Base-by-base conservation (phyloP, 2,113 vertebrate genomes). In the Ardeotis arabs region DNA sequence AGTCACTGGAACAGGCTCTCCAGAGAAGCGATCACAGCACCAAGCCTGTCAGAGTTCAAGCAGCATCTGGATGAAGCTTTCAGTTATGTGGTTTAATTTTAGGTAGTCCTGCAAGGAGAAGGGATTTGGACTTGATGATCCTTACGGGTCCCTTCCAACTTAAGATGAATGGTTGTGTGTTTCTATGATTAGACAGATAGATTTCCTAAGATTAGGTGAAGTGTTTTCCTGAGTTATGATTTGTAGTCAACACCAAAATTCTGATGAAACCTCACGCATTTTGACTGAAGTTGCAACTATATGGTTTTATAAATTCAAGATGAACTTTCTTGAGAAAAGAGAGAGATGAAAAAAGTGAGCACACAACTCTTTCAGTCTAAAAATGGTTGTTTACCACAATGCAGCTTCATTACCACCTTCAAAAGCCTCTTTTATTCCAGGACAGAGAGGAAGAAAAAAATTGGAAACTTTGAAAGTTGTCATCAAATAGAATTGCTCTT, bases 51-150 rank as follows among this genome's bases (percentile, higher is more conserved):
- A 58, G 44, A 64, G 19, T 56, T 89, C 58, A 80, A 52, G 25
- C 9, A 68, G 4, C 4, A 1, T 56, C 31, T 39, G 53, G 8
- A 60, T 2, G 3, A 53, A 2, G 2, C 3, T 33, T 4, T 53
- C 23, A 67, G 45, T n/a, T 14, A 74, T 59, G 23, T 13, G 12
- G 7, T 55, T 33, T 83, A 62, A 10, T 39, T 75, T 68, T 29
- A 76, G 39, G 28, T 47, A 47, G 33, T 14, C 19, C 11, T 60
- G 22, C 7, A 5, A 66, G 14, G 9, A 72, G 7, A 16, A 41
- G 20, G 23, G 39, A 44, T 44, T 44, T 44, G 41, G 41, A 44
- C 41, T 44, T 44, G 41, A 44, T 44, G 14, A 44, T 44, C 41
- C 41, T 44, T 44, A 41, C 10, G 14, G 6, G 14, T 67, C 4